Percentiles rank a stretch among this genome's conserved stretches.
phyloP scores from a whole-genome alignment of 2,888 invertebrate genomes.

The Nasonovia ribisnigri region DNA sequence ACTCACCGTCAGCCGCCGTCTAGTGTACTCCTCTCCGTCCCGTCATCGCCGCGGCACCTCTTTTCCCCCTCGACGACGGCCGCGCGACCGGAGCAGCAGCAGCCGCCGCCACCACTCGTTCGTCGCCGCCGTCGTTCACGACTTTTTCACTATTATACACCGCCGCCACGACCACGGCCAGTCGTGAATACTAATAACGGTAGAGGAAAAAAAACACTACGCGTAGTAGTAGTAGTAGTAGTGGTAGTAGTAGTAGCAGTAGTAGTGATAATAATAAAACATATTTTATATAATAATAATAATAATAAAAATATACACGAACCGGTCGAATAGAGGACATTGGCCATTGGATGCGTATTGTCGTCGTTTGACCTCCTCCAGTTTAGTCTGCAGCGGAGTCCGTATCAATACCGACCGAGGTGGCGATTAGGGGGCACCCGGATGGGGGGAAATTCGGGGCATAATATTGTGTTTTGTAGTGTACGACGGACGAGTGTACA shows the following conservation, averaged over 20 bases:
- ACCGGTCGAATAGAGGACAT: neutral
- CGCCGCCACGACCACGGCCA: slow-evolving; percentile 50
- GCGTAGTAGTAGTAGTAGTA: neutral
- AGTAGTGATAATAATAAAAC: neutral
- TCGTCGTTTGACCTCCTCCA: neutral
- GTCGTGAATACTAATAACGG: slow-evolving; percentile 57
- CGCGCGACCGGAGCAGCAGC: neutral
- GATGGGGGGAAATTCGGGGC: neutral
- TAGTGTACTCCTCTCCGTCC: slow-evolving; percentile 37
- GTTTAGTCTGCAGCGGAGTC: neutral
- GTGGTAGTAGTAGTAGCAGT: neutral
- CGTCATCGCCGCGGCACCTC: neutral
- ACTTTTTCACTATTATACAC: slow-evolving; percentile 37
- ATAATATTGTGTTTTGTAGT: neutral
- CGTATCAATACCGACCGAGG: neutral
- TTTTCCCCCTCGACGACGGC: neutral
- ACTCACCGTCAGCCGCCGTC: slow-evolving; percentile 26
- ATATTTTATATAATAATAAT: neutral
- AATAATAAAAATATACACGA: neutral
- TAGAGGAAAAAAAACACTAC: neutral
- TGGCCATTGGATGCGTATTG: neutral
- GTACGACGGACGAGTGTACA: neutral
- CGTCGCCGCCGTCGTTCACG: slow-evolving; percentile 24
- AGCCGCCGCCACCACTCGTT: neutral
- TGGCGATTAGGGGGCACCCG: neutral